phyloP scores from a whole-genome alignment of 2,888 invertebrate genomes.

The Ctena decussata region DNA sequence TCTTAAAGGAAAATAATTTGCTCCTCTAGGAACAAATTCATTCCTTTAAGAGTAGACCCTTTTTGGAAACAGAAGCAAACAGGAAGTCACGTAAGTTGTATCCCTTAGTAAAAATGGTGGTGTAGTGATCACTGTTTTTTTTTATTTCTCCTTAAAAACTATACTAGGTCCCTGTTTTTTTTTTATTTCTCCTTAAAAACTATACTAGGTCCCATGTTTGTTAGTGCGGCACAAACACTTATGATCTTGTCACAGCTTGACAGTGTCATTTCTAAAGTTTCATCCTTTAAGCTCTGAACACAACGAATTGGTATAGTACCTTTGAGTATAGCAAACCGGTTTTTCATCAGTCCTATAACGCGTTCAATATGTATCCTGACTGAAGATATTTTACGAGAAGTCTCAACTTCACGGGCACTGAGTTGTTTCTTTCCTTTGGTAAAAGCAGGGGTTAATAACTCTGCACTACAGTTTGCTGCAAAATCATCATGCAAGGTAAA shows the following conservation, averaged over 20 bases:
- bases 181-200: conserved; percentile 40
- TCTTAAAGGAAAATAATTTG: too few species aligned
- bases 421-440: conserved; percentile 62
- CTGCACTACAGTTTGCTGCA: conserved; percentile 48
- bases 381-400: conserved; percentile 42
- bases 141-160: conserved; percentile 38
- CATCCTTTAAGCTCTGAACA: conserved; percentile 43
- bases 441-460: conserved; percentile 60
- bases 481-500: conserved; percentile 68
- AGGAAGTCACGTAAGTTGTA: too few species aligned
- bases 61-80: too few species aligned
- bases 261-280: background rate
- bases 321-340: conserved; percentile 55
- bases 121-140: too few species aligned
- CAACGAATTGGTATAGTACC: conserved; percentile 45
- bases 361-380: conserved; percentile 66
- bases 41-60: too few species aligned
- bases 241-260: conserved; percentile 49
- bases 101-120: too few species aligned
- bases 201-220: conserved; percentile 49
- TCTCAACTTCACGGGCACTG: conserved; percentile 58
- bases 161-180: conserved; percentile 46
- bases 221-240: conserved; percentile 45
- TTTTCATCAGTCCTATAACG: conserved; percentile 65
- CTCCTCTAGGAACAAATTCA: too few species aligned